Base-by-base conservation (phyloP, 1,140 invertebrate species). In the Drosophila ogumai region DNA sequence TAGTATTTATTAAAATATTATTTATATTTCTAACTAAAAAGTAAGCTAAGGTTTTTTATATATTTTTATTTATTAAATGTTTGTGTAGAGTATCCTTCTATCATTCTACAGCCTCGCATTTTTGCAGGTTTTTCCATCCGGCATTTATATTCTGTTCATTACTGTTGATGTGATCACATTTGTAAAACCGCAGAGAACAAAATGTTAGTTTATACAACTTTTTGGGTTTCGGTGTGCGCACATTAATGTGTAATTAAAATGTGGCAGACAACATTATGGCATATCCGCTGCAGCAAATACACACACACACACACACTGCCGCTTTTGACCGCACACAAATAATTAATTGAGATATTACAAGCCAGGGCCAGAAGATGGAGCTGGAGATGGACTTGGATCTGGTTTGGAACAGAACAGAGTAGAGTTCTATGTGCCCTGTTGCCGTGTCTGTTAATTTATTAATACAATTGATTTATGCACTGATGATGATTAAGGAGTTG, bases 161-260 rank as follows among this genome's bases (percentile, higher is more conserved):
- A 36, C 75, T 57, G 74, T 78, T 78, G 75, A 78, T 78, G 64
- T 57, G 68, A 79, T 78, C 66, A 68, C 74, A 75, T 75, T 86
- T 88, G 59, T 80, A 65, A 68, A 82, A 82, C 82, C 78, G 40
- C 77, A 85, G 77, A 78, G 69, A 72, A 79, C 76, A 54, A 88
- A 87, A 88, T 80, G 72, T 76, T 88, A 88, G 84, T 77, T 77
- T 66, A 67, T 61, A 43, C 58, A 63, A 71, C 64, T 80, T 88
- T 87, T 88, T 77, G 54, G 74, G 63, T 77, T 66, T 67, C 58
- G 77, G 52, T 71, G 64, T 43, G 64, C 80, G 67, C 55, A 80
- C 64, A 84, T 87, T 87, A 84, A 84, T 81, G 65, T 90, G 85
- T 87, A 87, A 87, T 87, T 90, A 87, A 90, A 87, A 87, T 79